phyloP scores from a whole-genome alignment of 1,140 invertebrate genomes.

The Procambarus virginalis region DNA sequence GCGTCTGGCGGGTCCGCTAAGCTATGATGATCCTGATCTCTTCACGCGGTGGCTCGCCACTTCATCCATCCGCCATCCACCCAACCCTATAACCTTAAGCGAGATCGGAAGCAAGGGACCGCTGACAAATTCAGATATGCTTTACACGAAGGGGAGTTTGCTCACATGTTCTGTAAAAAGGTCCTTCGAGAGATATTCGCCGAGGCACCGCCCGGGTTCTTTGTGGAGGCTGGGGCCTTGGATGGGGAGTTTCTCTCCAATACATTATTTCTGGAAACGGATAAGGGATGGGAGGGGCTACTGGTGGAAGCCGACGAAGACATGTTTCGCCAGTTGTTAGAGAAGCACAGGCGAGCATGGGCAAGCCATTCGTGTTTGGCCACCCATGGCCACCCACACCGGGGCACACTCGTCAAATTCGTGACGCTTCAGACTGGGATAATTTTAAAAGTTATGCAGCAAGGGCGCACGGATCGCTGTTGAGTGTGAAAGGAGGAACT shows the following conservation, averaged over 20 bases:
- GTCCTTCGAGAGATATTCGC: neutral
- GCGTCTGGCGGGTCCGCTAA: too few species aligned
- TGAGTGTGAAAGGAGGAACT: neutral
- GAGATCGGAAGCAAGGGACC: neutral
- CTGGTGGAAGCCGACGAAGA: neutral
- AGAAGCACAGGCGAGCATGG: neutral
- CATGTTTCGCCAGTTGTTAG: neutral
- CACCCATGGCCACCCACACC: neutral
- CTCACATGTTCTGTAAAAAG: neutral
- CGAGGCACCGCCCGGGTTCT: conserved; percentile 71
- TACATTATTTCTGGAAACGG: conserved; percentile 72
- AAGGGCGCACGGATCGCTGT: neutral
- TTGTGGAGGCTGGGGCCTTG: conserved; percentile 73
- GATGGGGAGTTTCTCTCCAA: conserved; percentile 74
- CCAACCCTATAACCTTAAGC: conserved; percentile 17
- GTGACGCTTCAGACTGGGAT: neutral
- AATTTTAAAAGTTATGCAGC: neutral
- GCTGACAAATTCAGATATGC: neutral
- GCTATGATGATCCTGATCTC: neutral
- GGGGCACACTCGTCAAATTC: neutral
- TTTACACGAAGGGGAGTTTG: neutral
- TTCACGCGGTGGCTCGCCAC: neutral
- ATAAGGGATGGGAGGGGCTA: conserved; percentile 15
- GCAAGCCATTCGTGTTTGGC: neutral
- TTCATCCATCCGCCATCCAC: conserved; percentile 25